Evolutionary conservation across 2,113 vertebrate species (phyloP), one percentile per base, ranked within the genome.

Genomic region (Channa argus): DNA sequence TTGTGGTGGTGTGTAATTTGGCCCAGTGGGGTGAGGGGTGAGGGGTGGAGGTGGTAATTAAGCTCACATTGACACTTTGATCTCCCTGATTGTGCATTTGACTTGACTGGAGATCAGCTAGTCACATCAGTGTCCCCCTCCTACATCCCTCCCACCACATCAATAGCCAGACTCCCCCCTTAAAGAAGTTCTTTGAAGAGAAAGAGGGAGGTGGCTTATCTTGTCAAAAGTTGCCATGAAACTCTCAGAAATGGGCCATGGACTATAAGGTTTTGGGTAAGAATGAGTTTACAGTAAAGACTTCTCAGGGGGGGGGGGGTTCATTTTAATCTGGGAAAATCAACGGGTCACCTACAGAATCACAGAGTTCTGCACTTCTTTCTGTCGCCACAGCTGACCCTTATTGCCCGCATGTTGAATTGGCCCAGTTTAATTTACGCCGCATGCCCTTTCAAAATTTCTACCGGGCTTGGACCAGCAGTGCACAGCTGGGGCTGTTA

Each of bases 11-110:
- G 84, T 82, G 91, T 91, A 93, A 94, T 94, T 93, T 92, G 82
- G 88, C 87, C 69, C 68, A 44, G 76, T 77, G 78, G 86, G 87
- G 80, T 59, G 80, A 61, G 13, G 8, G 36, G 13, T 45, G 44
- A 59, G 56, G 9, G 51, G 68, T 39, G 61, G 55, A 38, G 46
- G 66, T 55, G 80, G 93, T 92, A 93, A 95, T 94, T 94, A 94
- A 93, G 80, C 79, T 86, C 90, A 85, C 90, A 93, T 91, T 92
- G 89, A 84, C 88, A 88, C 93, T 94, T 94, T 94, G 94, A 95
- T 94, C 92, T 88, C 86, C 83, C 79, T 82, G 88, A 92, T 93
- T 93, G 92, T 94, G 91, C 91, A 92, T 93, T 92, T 93, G 92
- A 93, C 91, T 91, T 90, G 87, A 86, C 88, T 80, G 86, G 65